A percentile compares a stretch with the other conserved stretches of the same genome.
Evolutionary conservation across 2,888 invertebrate species (phyloP).

Genomic region (Heliconius hortense): DNA sequence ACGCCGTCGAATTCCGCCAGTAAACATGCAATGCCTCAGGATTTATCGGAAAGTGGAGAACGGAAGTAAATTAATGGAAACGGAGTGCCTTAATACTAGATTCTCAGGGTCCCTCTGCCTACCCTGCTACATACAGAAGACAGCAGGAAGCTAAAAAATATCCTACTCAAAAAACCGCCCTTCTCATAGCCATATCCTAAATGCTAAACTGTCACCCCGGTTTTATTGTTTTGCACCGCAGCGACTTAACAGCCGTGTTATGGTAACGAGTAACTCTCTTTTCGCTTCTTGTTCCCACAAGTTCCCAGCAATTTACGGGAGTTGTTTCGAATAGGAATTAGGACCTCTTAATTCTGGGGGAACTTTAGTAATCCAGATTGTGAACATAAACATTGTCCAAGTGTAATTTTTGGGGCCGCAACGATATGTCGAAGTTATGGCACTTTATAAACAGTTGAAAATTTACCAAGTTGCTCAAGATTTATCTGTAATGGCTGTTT

Average conservation of each 20-base stretch:
- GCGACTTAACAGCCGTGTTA: slow-evolving; percentile 69
- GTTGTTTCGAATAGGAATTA: slow-evolving; percentile 52
- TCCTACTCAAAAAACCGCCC: slow-evolving; percentile 31
- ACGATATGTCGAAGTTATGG: slow-evolving; percentile 34
- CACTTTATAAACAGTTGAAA: slow-evolving; percentile 31
- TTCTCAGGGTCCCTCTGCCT: too few relatives aligned
- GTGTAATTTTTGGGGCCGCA: slow-evolving; percentile 38
- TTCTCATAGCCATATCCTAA: slow-evolving; percentile 51
- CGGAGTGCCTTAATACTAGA: too few relatives aligned
- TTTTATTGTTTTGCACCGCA: slow-evolving; percentile 64
- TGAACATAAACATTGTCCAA: slow-evolving; percentile 43
- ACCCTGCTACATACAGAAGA: too few relatives aligned
- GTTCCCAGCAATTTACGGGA: slow-evolving; percentile 64
- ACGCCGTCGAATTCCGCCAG: too few relatives aligned
- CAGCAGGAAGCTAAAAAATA: neutral
- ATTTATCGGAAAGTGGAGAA: too few relatives aligned
- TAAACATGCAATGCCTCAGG: too few relatives aligned
- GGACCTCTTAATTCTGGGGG: slow-evolving; percentile 31
- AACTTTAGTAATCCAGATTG: slow-evolving; percentile 42
- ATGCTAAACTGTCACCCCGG: slow-evolving; percentile 63
- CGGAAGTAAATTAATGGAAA: too few relatives aligned
- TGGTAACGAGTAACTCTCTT: slow-evolving; percentile 58
- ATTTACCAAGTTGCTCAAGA: slow-evolving; percentile 20
- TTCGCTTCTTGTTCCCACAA: slow-evolving; percentile 49
- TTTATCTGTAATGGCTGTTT: slow-evolving; percentile 24